These are phyloP conservation scores for Dasypus novemcinctus DNA, from an alignment of 2,113 vertebrate genomes.

Conservation along the genomic window DNA sequence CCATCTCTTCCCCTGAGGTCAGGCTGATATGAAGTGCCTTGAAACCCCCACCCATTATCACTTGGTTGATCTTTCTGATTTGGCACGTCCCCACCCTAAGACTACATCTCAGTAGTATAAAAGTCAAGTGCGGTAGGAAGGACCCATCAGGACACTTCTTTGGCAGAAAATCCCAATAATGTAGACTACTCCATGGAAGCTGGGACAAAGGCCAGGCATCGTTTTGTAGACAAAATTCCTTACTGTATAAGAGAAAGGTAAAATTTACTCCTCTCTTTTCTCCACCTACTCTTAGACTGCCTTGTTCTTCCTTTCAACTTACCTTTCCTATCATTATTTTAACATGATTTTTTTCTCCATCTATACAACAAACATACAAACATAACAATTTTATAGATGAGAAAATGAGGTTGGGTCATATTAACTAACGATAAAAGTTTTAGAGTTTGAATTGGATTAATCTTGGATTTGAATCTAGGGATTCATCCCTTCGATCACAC, in stretches of 20 bases:
- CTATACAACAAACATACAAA: background rate
- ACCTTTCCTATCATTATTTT: background rate
- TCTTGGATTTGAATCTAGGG: background rate
- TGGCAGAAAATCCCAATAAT: no score
- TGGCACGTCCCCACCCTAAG: no score
- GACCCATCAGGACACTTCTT: no score
- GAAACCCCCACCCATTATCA: no score
- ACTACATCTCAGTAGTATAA: no score
- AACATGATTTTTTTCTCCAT: background rate
- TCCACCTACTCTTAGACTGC: background rate
- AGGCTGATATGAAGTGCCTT: no score
- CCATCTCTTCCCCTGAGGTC: no score
- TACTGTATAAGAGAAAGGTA: background rate
- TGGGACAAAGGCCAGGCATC: no score
- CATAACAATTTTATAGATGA: background rate
- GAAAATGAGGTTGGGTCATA: background rate
- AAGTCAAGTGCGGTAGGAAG: no score
- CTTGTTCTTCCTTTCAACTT: background rate
- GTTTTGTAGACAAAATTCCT: no score
- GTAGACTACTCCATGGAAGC: no score
- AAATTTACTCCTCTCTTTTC: background rate
- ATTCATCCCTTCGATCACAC: background rate
- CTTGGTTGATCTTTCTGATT: no score
- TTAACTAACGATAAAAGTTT: background rate
- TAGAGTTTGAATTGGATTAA: background rate